Percentiles rank a stretch among this genome's conserved stretches.
Evolutionary conservation across 2,797 vertebrate genomes (phyloP).

Genomic region (Vultur gryphus): DNA sequence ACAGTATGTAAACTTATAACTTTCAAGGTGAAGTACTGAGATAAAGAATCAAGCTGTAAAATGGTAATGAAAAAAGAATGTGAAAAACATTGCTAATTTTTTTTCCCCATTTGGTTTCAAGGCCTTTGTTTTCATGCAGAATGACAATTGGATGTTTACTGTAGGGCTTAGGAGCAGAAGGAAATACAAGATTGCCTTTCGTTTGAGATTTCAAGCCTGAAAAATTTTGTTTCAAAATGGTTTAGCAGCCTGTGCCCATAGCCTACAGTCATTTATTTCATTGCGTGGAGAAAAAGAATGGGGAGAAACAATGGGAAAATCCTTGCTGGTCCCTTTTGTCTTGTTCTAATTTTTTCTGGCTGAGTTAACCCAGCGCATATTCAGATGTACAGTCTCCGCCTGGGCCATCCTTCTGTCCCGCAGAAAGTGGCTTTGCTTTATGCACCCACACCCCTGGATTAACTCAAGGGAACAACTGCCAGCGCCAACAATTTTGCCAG

Average conservation of each 20-base stretch:
- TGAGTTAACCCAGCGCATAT: not conserved
- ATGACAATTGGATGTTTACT: not conserved
- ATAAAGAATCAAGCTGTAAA: not conserved
- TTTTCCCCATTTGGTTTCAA: not conserved
- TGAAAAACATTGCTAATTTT: not conserved
- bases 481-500: not conserved
- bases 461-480: not conserved
- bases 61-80: not conserved
- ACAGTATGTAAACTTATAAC: not conserved
- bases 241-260: not conserved
- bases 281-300: not conserved
- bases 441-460: not conserved
- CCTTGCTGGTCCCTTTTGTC: not conserved
- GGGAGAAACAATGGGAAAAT: not conserved
- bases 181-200: not conserved
- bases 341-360: not conserved
- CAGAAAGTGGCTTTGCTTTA: not conserved
- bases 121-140: not conserved
- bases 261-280: slow-evolving; percentile 11
- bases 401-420: not conserved
- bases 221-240: not conserved
- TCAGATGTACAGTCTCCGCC: not conserved
- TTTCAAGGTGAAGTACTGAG: not conserved
- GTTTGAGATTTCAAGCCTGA: slow-evolving; percentile 9
- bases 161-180: not conserved